Conservation (phyloP, 2,888 invertebrate genomes). For the Podabrus alpinus region DNA sequence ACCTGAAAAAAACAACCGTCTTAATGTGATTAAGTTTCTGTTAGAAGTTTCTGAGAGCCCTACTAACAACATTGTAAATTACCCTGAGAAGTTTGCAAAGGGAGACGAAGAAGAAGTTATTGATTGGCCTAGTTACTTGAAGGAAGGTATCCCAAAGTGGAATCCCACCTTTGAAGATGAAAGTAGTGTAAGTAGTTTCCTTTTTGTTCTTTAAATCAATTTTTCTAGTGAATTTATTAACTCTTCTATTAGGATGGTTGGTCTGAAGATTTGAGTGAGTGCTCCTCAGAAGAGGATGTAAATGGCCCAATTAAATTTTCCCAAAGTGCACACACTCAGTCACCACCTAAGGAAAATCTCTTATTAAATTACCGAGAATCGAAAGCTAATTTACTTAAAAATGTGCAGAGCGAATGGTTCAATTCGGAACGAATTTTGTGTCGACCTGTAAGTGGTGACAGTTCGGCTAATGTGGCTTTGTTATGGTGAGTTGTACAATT, state of each 20-base stretch:
- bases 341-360: background rate
- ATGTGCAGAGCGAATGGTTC: constrained; percentile 49
- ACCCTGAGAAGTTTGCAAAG: constrained; percentile 37
- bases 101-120: constrained; percentile 53
- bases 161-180: constrained; percentile 47
- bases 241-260: background rate
- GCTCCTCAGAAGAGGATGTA: background rate
- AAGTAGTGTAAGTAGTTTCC: constrained; percentile 44
- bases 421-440: constrained; percentile 38
- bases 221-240: background rate
- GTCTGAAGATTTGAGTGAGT: background rate
- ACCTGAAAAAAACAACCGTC: constrained; percentile 38
- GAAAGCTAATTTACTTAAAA: constrained; percentile 39
- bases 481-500: constrained; percentile 42
- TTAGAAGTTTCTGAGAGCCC: constrained; percentile 49
- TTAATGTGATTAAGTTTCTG: constrained; percentile 49
- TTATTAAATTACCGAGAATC: constrained; percentile 1
- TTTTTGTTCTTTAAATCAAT: background rate
- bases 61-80: constrained; percentile 45
- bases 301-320: background rate
- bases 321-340: background rate
- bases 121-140: constrained; percentile 58
- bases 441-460: constrained; percentile 42
- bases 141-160: constrained; percentile 54
- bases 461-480: constrained; percentile 48